These are phyloP conservation scores for Balanococcus diminutus DNA, from an alignment of 2,888 invertebrate species.

Conservation along the genomic window DNA sequence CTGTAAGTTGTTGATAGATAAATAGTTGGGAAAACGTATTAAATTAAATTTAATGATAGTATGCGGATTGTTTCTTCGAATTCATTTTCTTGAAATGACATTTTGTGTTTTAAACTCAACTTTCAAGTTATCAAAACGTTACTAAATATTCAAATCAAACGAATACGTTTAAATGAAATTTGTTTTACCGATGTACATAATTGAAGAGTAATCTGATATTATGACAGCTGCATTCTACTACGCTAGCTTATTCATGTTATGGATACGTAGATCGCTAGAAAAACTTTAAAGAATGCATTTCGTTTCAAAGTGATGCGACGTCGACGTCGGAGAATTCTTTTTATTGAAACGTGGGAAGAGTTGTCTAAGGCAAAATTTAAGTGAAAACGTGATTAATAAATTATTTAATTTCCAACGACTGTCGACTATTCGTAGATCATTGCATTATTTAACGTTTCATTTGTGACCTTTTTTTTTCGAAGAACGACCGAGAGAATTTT, in stretches of 20 bases:
- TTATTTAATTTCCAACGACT: not conserved
- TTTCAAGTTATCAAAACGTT: not conserved
- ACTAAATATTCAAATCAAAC: not conserved
- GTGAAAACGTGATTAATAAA: not conserved
- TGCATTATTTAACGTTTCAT: not conserved
- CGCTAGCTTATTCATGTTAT: not conserved
- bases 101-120: not conserved
- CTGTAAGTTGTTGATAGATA: no score
- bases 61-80: not conserved
- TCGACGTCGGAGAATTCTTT: not conserved
- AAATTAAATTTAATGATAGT: no score
- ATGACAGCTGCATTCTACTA: not conserved
- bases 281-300: not conserved
- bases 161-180: not conserved
- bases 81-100: not conserved
- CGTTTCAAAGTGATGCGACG: not conserved
- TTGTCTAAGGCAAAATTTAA: not conserved
- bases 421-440: not conserved
- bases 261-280: not conserved
- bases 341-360: not conserved
- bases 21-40: no score
- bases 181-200: not conserved
- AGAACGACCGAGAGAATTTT: not conserved
- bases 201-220: not conserved
- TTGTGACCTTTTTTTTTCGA: not conserved